Conservation (phyloP, 92 coral and sea anemone species). For the Zoanthus gigantus region DNA sequence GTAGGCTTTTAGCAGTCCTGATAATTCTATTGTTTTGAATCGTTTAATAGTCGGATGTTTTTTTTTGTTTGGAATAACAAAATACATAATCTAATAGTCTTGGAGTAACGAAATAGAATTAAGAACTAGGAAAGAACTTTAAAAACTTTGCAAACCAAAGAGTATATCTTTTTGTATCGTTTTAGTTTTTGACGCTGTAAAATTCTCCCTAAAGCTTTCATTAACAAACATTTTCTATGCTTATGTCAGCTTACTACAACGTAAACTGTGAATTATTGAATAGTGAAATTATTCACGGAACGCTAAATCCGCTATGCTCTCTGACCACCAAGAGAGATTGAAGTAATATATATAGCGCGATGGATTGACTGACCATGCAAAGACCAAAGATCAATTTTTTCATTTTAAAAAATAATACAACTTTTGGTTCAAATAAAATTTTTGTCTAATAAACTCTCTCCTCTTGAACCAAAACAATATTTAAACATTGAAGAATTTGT, state of each 20-base stretch:
- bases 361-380: neutral
- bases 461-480: neutral
- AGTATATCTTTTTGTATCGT: neutral
- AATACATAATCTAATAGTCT: neutral
- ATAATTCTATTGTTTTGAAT: conserved; percentile 3
- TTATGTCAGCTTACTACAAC: conserved; percentile 46
- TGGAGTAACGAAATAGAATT: neutral
- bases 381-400: neutral
- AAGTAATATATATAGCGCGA: neutral
- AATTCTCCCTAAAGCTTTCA: neutral
- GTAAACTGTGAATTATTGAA: conserved; percentile 41
- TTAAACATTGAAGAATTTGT: neutral
- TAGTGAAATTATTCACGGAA: neutral
- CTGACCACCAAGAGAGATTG: neutral
- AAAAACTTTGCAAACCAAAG: neutral
- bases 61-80: neutral
- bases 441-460: neutral
- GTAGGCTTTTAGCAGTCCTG: neutral
- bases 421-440: neutral
- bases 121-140: neutral
- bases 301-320: conserved; percentile 3
- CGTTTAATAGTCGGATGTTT: conserved; percentile 4
- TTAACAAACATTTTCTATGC: conserved; percentile 28
- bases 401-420: neutral
- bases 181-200: neutral